phyloP scores from a whole-genome alignment of 2,797 vertebrate genomes.

The Eospalax fontanierii region DNA sequence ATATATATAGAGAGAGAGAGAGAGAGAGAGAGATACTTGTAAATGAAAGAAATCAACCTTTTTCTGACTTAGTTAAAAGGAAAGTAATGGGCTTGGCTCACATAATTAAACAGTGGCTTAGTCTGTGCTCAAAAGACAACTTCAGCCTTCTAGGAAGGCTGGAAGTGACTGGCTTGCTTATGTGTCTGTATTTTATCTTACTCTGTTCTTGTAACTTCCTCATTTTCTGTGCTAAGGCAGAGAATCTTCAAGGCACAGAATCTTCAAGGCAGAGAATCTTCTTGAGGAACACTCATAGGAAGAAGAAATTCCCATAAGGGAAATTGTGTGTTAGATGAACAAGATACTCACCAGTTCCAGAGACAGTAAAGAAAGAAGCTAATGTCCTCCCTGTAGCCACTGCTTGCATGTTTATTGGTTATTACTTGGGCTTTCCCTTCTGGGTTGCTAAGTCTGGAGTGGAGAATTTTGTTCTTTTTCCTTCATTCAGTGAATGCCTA shows the following conservation, averaged over 20 bases:
- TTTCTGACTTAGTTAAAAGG: background rate
- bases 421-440: background rate
- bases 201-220: background rate
- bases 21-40: background rate
- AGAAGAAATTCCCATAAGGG: background rate
- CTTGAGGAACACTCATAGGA: background rate
- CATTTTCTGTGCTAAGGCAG: background rate
- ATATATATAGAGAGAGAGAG: too few relatives aligned
- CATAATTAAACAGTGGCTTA: background rate
- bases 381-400: background rate
- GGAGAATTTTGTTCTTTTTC: background rate
- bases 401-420: background rate
- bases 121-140: background rate
- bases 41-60: conserved; percentile 5
- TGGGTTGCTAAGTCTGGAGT: background rate
- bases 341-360: background rate
- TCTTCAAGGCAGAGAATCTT: background rate
- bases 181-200: background rate
- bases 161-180: background rate
- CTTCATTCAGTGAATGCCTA: background rate
- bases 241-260: background rate
- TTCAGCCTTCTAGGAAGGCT: background rate
- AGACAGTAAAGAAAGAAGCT: background rate
- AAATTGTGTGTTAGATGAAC: background rate
- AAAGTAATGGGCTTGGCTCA: background rate